Percentiles rank a stretch among this genome's conserved stretches.
These are phyloP conservation scores for Aulostomus chinensis DNA, from an alignment of 2,797 vertebrate species.

Conservation along the genomic window DNA sequence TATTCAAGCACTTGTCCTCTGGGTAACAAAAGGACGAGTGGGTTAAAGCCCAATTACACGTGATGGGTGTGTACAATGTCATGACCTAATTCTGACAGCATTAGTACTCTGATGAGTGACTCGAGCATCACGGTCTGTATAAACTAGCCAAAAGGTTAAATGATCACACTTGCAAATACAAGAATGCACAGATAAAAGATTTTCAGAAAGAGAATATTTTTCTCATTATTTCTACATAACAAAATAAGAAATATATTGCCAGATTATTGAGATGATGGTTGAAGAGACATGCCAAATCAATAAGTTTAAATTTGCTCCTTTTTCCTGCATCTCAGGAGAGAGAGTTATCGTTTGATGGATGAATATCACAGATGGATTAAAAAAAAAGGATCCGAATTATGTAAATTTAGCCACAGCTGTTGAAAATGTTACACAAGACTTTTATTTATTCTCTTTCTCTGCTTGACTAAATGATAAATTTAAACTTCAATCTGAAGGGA, in stretches of 20 bases:
- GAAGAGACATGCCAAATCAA: no score
- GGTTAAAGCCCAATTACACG: neutral
- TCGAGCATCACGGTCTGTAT: no score
- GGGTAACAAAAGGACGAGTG: neutral
- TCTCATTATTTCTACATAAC: no score
- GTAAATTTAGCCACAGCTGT: neutral
- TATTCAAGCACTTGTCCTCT: neutral
- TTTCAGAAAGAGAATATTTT: no score
- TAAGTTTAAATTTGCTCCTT: no score
- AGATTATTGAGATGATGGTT: no score
- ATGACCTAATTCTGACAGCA: neutral
- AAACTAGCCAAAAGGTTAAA: no score
- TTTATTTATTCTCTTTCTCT: neutral
- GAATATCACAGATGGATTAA: neutral
- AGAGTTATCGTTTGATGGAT: conserved; percentile 1
- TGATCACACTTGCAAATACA: no score
- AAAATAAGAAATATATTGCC: no score
- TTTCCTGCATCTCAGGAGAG: no score
- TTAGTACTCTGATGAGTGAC: neutral
- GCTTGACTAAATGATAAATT: neutral
- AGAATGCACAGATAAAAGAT: no score
- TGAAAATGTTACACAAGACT: neutral
- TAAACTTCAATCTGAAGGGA: no score
- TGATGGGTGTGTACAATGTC: neutral
- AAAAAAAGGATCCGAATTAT: conserved; percentile 2